Evolutionary conservation across 35 echinoderm and acorn worm species (phyloP), one percentile per base, ranked within the genome.

Genomic region (Holothuria glaberrima): DNA sequence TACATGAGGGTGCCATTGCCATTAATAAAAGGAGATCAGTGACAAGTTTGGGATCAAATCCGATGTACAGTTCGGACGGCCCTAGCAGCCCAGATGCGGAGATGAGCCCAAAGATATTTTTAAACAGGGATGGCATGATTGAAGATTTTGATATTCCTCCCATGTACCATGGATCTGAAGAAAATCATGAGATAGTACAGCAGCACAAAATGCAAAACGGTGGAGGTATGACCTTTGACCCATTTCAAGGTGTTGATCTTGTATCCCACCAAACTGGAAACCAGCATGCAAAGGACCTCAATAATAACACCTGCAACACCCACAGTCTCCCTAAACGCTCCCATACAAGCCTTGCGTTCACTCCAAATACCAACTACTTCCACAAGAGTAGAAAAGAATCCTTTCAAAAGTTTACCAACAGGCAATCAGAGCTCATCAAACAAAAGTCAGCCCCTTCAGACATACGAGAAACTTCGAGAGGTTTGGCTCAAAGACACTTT

Each of bases 101-200:
- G 31, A 19, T 22, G 1, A 61, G 80, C 18, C 24, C 52, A 3
- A 59, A 84, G 30, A 84, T 84, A 19, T 84, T 58, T 12, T 32
- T 60, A 1, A 36, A 84, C 31, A 34, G 32, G 58, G 59, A 61
- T 64, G 80, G 80, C 33, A 64, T 20, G 0, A 35, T 61, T n/a
- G 56, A 84, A 33, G 80, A 84, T 44, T 84, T 84, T 84, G 80
- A 84, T 27, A 84, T 84, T 9, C 80, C 80, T 33, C 54, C 59
- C 21, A 59, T 36, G 32, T 84, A 84, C 25, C 80, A 84, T 30
- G 80, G 58, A 84, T 9, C 30, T 28, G 80, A 84, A 33, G 32
- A 61, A 61, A 61, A 48, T 24, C 20, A 26, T 78, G 21, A 45
- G 19, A n/a, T 17, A 13, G 35, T 25, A 48, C 22, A 22, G 33